Conservation (phyloP, 2,888 invertebrate genomes). For the Halocaridina rubra region DNA sequence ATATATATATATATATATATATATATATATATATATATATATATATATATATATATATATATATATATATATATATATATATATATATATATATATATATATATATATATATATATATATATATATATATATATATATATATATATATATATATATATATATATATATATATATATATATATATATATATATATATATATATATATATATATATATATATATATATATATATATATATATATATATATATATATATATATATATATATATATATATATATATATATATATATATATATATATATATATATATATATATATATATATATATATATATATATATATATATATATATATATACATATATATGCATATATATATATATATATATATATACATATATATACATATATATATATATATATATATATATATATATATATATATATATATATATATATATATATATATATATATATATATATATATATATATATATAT, state of each 20-base stretch:
- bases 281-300: background rate
- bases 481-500: background rate
- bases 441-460: background rate
- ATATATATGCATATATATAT: too few relatives aligned
- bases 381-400: background rate
- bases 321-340: background rate
- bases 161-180: background rate
- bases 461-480: background rate
- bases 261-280: background rate
- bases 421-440: slow-evolving; percentile 6
- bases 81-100: slow-evolving; percentile 1
- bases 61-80: slow-evolving; percentile 7
- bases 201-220: slow-evolving; percentile 2
- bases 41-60: background rate
- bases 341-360: background rate
- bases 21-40: background rate
- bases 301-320: slow-evolving; percentile 5
- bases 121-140: too few relatives aligned
- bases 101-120: background rate
- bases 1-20: background rate
- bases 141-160: background rate
- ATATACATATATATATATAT: slow-evolving; percentile 2
- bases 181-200: slow-evolving; percentile 6
- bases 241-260: background rate
- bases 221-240: slow-evolving; percentile 1